Base-by-base conservation (phyloP, 2,888 invertebrate species). In the Limenitis camilla region DNA sequence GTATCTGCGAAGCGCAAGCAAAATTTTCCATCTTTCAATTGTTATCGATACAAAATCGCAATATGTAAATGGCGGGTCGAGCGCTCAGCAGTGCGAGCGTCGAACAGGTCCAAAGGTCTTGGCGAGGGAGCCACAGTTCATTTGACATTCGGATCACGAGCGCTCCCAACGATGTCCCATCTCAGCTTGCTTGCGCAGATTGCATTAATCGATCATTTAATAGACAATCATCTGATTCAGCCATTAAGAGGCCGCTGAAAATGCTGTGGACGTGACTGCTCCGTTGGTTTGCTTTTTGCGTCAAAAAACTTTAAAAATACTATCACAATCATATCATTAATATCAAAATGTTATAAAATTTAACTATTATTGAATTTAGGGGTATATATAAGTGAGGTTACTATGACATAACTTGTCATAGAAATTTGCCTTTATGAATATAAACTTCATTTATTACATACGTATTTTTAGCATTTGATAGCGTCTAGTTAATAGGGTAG, bases 191-290 rank as follows among this genome's bases (percentile, higher is more conserved):
- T 81, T 71, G 69, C 76, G 73, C 77, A 81, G 81, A 85, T 84
- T 82, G 82, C 85, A 84, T 86, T 87, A 85, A 84, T 85, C 85
- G 81, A 74, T 74, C 81, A 81, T 84, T 84, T 85, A 82, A 84
- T 81, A 78, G 78, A 80, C 79, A 79, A 78, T 81, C 73, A 77
- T 66, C 69, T 75, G 74, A 79, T 81, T 80, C 64, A 61, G 69
- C 71, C 74, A 73, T 77, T 77, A 72, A 67, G 61, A 61, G 71
- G 73, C 67, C 65, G 61, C 66, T 60, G 60, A 64, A 67, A 67
- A 49, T 38, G 43, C 44, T 7, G n/a, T 49, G 39, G 40, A 39
- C 28, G 47, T 47, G 40, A 45, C 42, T 30, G n/a, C 11, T 38
- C 39, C 4, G 11, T 32, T 40, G 33, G 7, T 29, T 33, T 6